Base-by-base conservation (phyloP, 23 tunicate genomes). In the Botrylloides violaceus region DNA sequence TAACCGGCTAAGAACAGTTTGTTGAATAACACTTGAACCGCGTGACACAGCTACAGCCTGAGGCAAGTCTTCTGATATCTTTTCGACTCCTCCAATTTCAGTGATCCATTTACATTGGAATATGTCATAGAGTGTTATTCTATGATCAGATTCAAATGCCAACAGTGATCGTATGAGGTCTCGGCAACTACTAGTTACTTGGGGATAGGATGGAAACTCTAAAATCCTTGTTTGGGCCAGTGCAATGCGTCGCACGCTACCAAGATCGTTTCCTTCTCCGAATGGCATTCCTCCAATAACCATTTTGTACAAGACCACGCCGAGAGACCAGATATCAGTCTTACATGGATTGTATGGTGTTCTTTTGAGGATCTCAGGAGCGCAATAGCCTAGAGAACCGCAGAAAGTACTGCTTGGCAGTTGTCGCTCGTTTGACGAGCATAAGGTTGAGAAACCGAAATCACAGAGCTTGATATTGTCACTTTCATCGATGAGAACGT, bases 291-390 rank as follows among this genome's bases (percentile, higher is more conserved):
- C 90, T 26, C 97, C 97, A 6, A 90, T 66, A 29, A 90, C 64
- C 97, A 90, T 90, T 70, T 82, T 90, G 75, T 90, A 90, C 56
- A 90, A 76, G 22, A 90, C 97, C 64, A 90, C 97, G 66, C 99
- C 99, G 32, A 95, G 79, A 2, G 99, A 82, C 99, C 99, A 95
- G 18, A 95, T 79, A 57, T 95, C 99, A 22, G 92, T 81, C 61
- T 90, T 90, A 76, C 83, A 83, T 1, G 97, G 97, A 32, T 90
- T 82, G 63, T 90, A 90, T 2, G 97, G 97, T 2, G 97, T 90
- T 73, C 86, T 71, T 5, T 59, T 85, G 4, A 95, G 61, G 3
- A 87, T 90, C 63, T 95, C 99, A 1, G 99, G 99, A 34, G 99
- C 96, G 50, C 99, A 95, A 55, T 95, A 95, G 25, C 72, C 99